Evolutionary conservation across 2,888 invertebrate genomes (phyloP).

Genomic region (Oxyteleia sp.): DNA sequence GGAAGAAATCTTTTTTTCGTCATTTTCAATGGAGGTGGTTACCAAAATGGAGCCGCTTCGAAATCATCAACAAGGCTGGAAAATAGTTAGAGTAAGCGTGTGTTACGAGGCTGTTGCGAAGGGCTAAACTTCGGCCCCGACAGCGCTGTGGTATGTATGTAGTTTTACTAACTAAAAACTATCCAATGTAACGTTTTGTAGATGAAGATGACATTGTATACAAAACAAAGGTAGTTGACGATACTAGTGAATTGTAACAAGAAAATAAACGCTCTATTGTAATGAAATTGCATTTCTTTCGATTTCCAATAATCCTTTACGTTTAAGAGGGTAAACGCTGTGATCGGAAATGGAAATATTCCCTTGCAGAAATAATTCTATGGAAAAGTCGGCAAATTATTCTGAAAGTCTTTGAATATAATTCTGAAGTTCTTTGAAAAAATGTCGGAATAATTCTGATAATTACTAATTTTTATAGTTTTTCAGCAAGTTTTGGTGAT

Average conservation of each 20-base stretch:
- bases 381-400: too few relatives aligned
- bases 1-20: too few relatives aligned
- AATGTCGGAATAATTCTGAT: too few relatives aligned
- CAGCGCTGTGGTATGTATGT: slow-evolving; percentile 80
- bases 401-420: too few relatives aligned
- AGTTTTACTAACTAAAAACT: slow-evolving; percentile 81
- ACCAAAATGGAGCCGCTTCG: neutral
- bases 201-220: slow-evolving; percentile 79
- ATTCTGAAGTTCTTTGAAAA: too few relatives aligned
- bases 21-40: neutral
- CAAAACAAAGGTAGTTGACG: slow-evolving; percentile 78
- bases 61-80: slow-evolving; percentile 76
- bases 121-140: slow-evolving; percentile 67
- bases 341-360: too few relatives aligned
- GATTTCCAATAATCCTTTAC: slow-evolving; percentile 15
- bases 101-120: slow-evolving; percentile 68
- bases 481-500: too few relatives aligned
- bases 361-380: too few relatives aligned
- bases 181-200: slow-evolving; percentile 79
- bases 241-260: slow-evolving; percentile 79
- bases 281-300: slow-evolving; percentile 63
- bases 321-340: too few relatives aligned
- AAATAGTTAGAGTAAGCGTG: slow-evolving; percentile 83
- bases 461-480: too few relatives aligned
- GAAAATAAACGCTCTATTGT: slow-evolving; percentile 79